phyloP scores from a whole-genome alignment of 64 coral and sea anemone species.

The Stylophora pistillata region DNA sequence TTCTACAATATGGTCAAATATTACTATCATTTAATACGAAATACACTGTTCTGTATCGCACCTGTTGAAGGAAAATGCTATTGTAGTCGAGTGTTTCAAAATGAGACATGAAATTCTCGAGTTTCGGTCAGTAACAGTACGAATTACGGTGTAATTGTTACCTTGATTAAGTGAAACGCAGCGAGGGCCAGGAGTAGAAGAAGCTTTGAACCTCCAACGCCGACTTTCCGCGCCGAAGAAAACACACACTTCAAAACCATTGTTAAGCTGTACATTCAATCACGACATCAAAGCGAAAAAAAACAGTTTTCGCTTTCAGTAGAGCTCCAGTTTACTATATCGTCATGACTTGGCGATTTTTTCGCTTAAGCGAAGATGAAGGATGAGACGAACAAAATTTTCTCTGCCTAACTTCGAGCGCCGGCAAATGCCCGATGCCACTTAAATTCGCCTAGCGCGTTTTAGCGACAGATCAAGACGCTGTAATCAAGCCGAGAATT shows the following conservation, averaged over 20 bases:
- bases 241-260: slow-evolving; percentile 5
- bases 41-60: background rate
- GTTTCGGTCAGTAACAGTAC: background rate
- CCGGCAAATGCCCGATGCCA: background rate
- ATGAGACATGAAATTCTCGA: background rate
- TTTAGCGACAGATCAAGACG: slow-evolving; percentile 1
- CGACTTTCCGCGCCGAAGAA: slow-evolving; percentile 9
- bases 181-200: background rate
- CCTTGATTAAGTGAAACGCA: slow-evolving; percentile 9
- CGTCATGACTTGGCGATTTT: background rate
- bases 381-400: background rate
- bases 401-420: background rate
- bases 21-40: background rate
- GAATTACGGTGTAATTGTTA: background rate
- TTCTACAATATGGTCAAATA: background rate
- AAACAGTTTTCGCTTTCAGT: background rate
- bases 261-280: background rate
- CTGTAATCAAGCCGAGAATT: slow-evolving; percentile 14
- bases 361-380: background rate
- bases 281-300: background rate
- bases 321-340: background rate
- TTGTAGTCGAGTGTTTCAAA: background rate
- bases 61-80: background rate
- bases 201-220: slow-evolving; percentile 4
- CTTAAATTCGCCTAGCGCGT: background rate